Conservation (phyloP, 92 coral and sea anemone species). For the Porites evermanni region DNA sequence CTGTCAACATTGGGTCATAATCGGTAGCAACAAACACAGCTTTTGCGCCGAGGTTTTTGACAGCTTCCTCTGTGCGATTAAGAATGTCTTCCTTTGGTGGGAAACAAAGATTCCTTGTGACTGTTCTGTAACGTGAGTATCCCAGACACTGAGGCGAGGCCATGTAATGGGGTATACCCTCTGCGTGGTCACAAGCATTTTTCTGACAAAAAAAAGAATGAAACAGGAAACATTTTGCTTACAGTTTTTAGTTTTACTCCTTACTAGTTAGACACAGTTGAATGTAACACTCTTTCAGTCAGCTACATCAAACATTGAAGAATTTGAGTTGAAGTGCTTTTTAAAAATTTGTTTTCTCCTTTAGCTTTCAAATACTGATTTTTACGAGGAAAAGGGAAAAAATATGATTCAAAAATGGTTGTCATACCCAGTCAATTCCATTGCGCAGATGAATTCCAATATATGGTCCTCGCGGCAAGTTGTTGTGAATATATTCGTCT, state of each 20-base stretch:
- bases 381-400: no score
- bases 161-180: conserved; percentile 78
- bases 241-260: background rate
- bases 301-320: no score
- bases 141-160: conserved; percentile 95
- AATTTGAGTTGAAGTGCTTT: background rate
- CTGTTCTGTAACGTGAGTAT: conserved; percentile 70
- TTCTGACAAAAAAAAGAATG: conserved; percentile 33
- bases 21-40: conserved; percentile 94
- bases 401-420: background rate
- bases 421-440: conserved; percentile 83
- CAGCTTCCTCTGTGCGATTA: conserved; percentile 65
- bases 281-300: no score
- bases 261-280: no score
- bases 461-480: conserved; percentile 73
- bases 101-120: conserved; percentile 78
- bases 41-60: conserved; percentile 57
- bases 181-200: conserved; percentile 82
- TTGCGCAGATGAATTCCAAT: conserved; percentile 90
- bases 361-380: background rate
- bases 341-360: background rate
- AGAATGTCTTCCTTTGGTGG: conserved; percentile 75
- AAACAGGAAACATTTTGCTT: background rate
- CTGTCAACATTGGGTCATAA: conserved; percentile 77
- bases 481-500: conserved; percentile 41